Evolutionary conservation across 2,113 vertebrate species (phyloP).

Genomic region (Microtus pennsylvanicus): DNA sequence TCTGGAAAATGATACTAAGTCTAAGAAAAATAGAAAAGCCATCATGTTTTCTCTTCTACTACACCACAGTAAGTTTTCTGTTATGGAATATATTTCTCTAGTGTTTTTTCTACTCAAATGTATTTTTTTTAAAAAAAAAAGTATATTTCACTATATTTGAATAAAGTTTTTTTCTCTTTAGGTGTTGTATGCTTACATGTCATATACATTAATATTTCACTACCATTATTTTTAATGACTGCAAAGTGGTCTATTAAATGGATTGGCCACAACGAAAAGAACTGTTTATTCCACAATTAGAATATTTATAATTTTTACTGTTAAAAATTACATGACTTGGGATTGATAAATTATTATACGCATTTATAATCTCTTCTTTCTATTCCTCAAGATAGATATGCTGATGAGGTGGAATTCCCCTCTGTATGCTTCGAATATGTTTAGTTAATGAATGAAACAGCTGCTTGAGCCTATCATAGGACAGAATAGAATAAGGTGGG

Average conservation of each 20-base stretch:
- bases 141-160: neutral
- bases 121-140: neutral
- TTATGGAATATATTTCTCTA: slow-evolving; percentile 23
- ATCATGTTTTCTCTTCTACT: neutral
- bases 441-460: too few species aligned
- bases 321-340: neutral
- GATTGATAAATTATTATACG: neutral
- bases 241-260: slow-evolving; percentile 17
- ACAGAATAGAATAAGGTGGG: too few species aligned
- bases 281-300: neutral
- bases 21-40: neutral
- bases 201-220: slow-evolving; percentile 11
- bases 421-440: too few species aligned
- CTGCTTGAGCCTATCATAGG: too few species aligned
- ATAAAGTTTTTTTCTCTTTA: slow-evolving; percentile 30
- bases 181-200: neutral
- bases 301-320: slow-evolving; percentile 6
- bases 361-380: neutral
- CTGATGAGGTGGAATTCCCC: neutral
- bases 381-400: neutral
- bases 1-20: slow-evolving; percentile 19
- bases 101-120: neutral
- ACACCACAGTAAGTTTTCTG: slow-evolving; percentile 34
- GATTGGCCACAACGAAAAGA: neutral
- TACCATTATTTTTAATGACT: slow-evolving; percentile 20